Evolutionary conservation across 1,140 invertebrate species (phyloP).

Genomic region (Drosophila dunni): DNA sequence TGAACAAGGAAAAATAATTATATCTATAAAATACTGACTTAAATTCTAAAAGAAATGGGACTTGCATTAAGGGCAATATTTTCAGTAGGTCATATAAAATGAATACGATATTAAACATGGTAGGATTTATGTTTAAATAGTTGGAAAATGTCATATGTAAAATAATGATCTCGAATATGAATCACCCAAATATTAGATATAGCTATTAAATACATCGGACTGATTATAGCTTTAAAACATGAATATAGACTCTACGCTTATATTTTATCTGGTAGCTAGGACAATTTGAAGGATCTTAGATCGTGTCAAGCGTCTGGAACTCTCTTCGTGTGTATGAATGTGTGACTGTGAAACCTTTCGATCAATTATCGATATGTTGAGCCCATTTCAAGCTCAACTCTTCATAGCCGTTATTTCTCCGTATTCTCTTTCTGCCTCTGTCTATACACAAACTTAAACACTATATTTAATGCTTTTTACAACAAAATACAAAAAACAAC

Average conservation of each 20-base stretch:
- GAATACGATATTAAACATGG: too few species aligned
- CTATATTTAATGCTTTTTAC: constrained; percentile 84
- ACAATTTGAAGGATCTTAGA: not conserved
- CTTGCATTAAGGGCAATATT: too few species aligned
- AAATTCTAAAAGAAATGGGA: too few species aligned
- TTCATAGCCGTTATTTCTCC: constrained; percentile 13
- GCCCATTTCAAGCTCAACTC: constrained; percentile 4
- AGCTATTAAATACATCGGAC: too few species aligned
- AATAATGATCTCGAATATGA: too few species aligned
- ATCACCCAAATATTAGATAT: too few species aligned
- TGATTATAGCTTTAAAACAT: too few species aligned
- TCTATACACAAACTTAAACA: constrained; percentile 28
- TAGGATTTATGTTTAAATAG: too few species aligned
- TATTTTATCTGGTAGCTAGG: not conserved
- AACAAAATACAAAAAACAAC: constrained; percentile 22
- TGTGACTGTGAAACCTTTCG: constrained; percentile 37
- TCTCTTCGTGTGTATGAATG: constrained; percentile 26
- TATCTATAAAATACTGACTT: too few species aligned
- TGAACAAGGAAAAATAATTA: not conserved
- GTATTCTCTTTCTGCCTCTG: constrained; percentile 45
- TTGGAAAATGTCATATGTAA: too few species aligned
- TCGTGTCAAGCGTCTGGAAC: not conserved
- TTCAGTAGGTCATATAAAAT: too few species aligned
- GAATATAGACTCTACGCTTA: not conserved
- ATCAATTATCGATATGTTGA: constrained; percentile 28